Evolutionary conservation across 1,140 invertebrate species (phyloP).

Genomic region (Mya arenaria): DNA sequence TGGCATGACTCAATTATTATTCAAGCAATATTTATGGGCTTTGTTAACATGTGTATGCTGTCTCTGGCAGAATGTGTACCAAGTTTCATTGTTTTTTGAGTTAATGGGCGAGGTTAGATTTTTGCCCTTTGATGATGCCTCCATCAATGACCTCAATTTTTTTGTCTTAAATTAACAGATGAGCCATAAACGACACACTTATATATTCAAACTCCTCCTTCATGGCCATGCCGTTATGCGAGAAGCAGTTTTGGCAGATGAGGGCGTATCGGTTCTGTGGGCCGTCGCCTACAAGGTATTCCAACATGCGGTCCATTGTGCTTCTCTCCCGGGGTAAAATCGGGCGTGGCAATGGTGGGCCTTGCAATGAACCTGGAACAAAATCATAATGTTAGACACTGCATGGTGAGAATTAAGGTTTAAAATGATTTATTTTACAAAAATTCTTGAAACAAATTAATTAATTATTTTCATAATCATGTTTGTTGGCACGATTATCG

Average conservation of each 20-base stretch:
- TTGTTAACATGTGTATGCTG: not conserved
- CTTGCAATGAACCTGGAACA: too few relatives aligned
- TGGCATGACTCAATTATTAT: too few relatives aligned
- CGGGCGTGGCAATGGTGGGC: conserved; percentile 82
- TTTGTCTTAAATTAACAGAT: not conserved
- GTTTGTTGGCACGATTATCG: too few relatives aligned
- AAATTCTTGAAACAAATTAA: too few relatives aligned
- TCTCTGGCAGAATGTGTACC: not conserved
- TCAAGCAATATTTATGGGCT: not conserved
- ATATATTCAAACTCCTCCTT: conserved; percentile 98
- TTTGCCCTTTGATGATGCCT: not conserved
- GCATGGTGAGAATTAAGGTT: too few relatives aligned
- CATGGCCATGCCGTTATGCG: conserved; percentile 98
- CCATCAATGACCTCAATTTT: not conserved
- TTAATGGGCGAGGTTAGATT: not conserved
- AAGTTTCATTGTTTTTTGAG: not conserved
- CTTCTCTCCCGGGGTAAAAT: conserved; percentile 85
- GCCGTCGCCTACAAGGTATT: conserved; percentile 97
- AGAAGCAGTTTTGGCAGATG: conserved; percentile 94
- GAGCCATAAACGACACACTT: conserved; percentile 82
- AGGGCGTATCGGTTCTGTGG: conserved; percentile 96
- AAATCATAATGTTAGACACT: too few relatives aligned
- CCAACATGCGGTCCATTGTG: conserved; percentile 93
- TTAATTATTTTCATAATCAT: too few relatives aligned
- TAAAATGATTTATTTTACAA: too few relatives aligned